These are phyloP conservation scores for Lepisosteus oculatus DNA, from an alignment of 2,113 vertebrate genomes.

Conservation along the genomic window DNA sequence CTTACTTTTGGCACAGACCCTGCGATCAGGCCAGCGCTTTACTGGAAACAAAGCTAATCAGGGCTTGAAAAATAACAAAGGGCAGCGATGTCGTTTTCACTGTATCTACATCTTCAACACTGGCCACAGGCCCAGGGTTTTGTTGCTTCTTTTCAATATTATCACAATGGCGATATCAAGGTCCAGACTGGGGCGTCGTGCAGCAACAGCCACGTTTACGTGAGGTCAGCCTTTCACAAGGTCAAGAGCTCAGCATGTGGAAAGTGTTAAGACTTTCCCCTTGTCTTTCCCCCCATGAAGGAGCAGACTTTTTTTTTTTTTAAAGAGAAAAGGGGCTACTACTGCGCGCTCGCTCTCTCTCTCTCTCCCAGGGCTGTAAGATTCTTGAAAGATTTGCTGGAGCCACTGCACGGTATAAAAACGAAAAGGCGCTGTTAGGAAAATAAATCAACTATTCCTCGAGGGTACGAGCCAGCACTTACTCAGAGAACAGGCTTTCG, in stretches of 20 bases:
- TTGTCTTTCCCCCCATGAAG: too few relatives aligned
- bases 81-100: conserved; percentile 55
- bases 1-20: conserved; percentile 58
- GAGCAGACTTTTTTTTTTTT: too few relatives aligned
- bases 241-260: conserved; percentile 44
- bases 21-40: conserved; percentile 38
- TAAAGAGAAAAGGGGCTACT: conserved; percentile 20
- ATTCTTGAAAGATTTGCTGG: conserved; percentile 35
- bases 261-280: conserved; percentile 31
- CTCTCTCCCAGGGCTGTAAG: conserved; percentile 56
- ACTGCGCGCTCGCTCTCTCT: conserved; percentile 38
- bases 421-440: conserved; percentile 55
- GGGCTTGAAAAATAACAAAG: conserved; percentile 54
- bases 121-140: conserved; percentile 62
- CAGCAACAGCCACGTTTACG: conserved; percentile 41
- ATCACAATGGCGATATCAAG: conserved; percentile 43
- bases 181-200: conserved; percentile 26
- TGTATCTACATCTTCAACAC: conserved; percentile 52
- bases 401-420: conserved; percentile 31
- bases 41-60: conserved; percentile 68
- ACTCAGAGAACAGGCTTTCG: conserved; percentile 45
- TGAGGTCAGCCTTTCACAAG: conserved; percentile 35
- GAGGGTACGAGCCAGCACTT: conserved; percentile 56
- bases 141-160: conserved; percentile 43
- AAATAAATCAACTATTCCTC: conserved; percentile 71